A percentile compares a stretch with the other conserved stretches of the same genome.
Evolutionary conservation across 2,888 invertebrate genomes (phyloP).

Genomic region (Drosophila crucigera): DNA sequence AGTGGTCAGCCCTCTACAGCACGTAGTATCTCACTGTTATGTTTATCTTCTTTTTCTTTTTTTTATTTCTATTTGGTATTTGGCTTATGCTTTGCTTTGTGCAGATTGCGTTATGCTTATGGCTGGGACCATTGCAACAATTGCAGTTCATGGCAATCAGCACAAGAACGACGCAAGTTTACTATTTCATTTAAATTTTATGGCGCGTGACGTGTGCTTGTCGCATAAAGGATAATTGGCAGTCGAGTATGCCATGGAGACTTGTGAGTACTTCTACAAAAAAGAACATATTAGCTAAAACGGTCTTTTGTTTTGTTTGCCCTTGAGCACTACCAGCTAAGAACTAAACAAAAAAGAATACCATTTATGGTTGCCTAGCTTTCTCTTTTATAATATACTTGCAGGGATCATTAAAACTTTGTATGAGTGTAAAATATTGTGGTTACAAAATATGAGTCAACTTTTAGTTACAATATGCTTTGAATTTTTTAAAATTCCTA

Average conservation of each 20-base stretch:
- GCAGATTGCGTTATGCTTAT: constrained; percentile 62
- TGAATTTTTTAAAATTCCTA: not conserved
- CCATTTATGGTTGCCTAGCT: constrained; percentile 3
- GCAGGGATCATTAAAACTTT: constrained; percentile 1
- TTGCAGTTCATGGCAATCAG: constrained; percentile 80
- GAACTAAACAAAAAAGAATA: constrained; percentile 17
- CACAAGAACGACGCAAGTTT: constrained; percentile 68
- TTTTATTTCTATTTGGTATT: constrained; percentile 20
- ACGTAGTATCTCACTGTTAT: constrained; percentile 29
- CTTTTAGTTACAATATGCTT: not conserved
- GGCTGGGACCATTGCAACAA: constrained; percentile 53
- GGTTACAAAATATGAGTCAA: not conserved
- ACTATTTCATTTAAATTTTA: constrained; percentile 79
- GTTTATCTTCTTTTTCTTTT: not conserved
- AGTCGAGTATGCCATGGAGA: constrained; percentile 38
- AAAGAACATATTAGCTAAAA: constrained; percentile 27
- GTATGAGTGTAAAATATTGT: not conserved
- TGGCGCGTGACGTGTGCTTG: constrained; percentile 68
- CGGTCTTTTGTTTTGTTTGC: not conserved
- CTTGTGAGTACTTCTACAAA: constrained; percentile 20
- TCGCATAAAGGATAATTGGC: constrained; percentile 71
- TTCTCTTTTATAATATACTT: constrained; percentile 7
- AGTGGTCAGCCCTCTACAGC: constrained; percentile 50
- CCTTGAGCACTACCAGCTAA: constrained; percentile 7
- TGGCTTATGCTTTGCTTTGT: constrained; percentile 37